phyloP scores from a whole-genome alignment of 2,888 invertebrate genomes.

The Nomada ferruginata region DNA sequence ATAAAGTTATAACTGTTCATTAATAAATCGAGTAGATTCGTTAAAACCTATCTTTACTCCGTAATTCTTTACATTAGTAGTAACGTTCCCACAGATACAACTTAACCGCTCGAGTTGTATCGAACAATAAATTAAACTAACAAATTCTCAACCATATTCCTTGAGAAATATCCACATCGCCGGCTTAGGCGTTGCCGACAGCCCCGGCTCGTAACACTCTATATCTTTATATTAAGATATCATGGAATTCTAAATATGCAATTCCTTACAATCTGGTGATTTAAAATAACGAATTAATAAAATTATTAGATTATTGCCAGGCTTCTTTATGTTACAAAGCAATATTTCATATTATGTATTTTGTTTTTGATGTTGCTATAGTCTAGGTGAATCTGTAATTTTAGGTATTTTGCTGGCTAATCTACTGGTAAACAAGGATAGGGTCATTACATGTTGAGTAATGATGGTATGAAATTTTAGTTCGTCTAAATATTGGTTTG shows the following conservation, averaged over 20 bases:
- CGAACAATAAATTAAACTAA: too few species aligned
- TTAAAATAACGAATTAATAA: conserved; percentile 23
- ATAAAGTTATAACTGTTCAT: too few species aligned
- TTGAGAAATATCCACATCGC: too few species aligned
- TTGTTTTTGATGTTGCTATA: neutral
- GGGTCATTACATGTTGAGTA: conserved; percentile 9
- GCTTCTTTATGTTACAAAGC: neutral
- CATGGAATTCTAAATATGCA: conserved; percentile 31
- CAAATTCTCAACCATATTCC: too few species aligned
- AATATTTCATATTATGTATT: conserved; percentile 20
- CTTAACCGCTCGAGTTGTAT: too few species aligned
- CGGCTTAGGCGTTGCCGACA: too few species aligned
- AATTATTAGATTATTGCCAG: conserved; percentile 16
- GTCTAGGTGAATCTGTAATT: neutral
- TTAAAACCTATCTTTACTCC: too few species aligned
- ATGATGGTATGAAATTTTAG: neutral
- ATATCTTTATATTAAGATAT: conserved; percentile 35
- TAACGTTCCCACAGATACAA: too few species aligned
- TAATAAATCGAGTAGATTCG: too few species aligned
- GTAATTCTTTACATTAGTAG: too few species aligned
- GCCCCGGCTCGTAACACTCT: too few species aligned
- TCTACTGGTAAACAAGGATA: conserved; percentile 1
- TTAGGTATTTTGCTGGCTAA: neutral
- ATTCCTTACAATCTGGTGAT: conserved; percentile 32
- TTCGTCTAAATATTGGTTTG: neutral